Evolutionary conservation across 2,888 invertebrate species (phyloP).

Genomic region (Rhorus exstirpatorius): DNA sequence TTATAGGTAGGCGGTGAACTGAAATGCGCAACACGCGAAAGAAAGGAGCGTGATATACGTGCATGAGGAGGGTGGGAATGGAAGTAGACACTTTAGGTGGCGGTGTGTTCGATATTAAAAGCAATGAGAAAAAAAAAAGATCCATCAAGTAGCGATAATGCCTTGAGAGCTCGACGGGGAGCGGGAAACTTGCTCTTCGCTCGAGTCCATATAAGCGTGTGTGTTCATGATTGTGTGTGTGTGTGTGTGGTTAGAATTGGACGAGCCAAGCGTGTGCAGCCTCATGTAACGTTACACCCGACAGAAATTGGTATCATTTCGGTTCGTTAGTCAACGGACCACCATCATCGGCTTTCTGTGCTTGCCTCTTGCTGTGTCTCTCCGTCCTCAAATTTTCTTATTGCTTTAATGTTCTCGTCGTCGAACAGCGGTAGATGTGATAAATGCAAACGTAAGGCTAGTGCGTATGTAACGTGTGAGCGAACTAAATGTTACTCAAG

Average conservation of each 20-base stretch:
- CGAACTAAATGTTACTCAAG: slow-evolving; percentile 54
- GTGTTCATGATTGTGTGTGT: slow-evolving; percentile 59
- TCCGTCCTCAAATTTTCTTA: not conserved
- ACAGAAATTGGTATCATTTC: slow-evolving; percentile 80
- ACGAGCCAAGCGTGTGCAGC: slow-evolving; percentile 50
- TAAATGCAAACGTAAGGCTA: slow-evolving; percentile 46
- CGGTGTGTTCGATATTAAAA: slow-evolving; percentile 80
- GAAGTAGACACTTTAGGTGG: slow-evolving; percentile 53
- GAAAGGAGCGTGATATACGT: slow-evolving; percentile 9
- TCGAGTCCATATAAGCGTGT: slow-evolving; percentile 27
- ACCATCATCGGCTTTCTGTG: slow-evolving; percentile 47
- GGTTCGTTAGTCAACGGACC: slow-evolving; percentile 79
- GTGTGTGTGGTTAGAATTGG: slow-evolving; percentile 14
- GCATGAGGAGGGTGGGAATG: slow-evolving; percentile 66
- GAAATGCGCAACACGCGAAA: slow-evolving; percentile 46
- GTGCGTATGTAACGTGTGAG: slow-evolving; percentile 52
- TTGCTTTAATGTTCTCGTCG: slow-evolving; percentile 55
- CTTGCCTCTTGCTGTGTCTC: slow-evolving; percentile 19
- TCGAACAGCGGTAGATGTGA: slow-evolving; percentile 41
- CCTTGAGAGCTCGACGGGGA: slow-evolving; percentile 74
- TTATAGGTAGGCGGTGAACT: slow-evolving; percentile 55
- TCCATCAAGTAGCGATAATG: slow-evolving; percentile 82
- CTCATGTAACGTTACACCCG: slow-evolving; percentile 63
- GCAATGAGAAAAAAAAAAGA: slow-evolving; percentile 68
- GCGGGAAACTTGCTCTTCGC: slow-evolving; percentile 33